Evolutionary conservation across 2,797 vertebrate genomes (phyloP).

Genomic region (Myotis findleyi): DNA sequence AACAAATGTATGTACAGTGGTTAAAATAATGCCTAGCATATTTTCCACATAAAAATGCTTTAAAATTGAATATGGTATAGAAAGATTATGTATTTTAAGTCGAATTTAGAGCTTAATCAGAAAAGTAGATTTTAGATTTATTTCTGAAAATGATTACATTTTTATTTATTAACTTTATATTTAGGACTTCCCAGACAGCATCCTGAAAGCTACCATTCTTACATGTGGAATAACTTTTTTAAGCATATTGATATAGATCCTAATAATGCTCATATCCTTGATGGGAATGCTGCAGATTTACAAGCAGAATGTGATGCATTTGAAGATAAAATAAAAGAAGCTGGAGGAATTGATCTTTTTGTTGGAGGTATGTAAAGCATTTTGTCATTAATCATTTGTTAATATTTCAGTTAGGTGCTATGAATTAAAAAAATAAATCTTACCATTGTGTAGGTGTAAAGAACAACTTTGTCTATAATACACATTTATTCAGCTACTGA

Average conservation of each 20-base stretch:
- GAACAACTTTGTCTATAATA: neutral
- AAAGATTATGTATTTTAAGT: neutral
- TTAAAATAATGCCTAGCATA: neutral
- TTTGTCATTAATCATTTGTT: slow-evolving; percentile 26
- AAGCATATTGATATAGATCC: slow-evolving; percentile 92
- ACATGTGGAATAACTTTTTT: slow-evolving; percentile 93
- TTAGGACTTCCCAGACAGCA: slow-evolving; percentile 91
- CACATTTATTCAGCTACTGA: neutral
- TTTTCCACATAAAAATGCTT: slow-evolving; percentile 35
- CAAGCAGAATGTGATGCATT: slow-evolving; percentile 90
- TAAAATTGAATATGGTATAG: neutral
- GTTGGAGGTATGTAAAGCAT: slow-evolving; percentile 88
- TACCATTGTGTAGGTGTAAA: neutral
- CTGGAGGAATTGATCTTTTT: slow-evolving; percentile 91
- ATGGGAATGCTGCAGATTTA: slow-evolving; percentile 89
- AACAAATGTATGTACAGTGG: neutral
- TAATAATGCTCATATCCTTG: slow-evolving; percentile 90
- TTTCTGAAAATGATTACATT: neutral
- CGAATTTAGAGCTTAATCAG: neutral
- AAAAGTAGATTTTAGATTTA: slow-evolving; percentile 44
- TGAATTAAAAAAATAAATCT: neutral
- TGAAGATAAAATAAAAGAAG: slow-evolving; percentile 91
- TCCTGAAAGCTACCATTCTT: slow-evolving; percentile 92
- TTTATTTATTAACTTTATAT: slow-evolving; percentile 69
- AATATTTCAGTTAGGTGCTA: neutral